Evolutionary conservation across 2,113 vertebrate species (phyloP).

Genomic region (Zosterops hypoxanthus): DNA sequence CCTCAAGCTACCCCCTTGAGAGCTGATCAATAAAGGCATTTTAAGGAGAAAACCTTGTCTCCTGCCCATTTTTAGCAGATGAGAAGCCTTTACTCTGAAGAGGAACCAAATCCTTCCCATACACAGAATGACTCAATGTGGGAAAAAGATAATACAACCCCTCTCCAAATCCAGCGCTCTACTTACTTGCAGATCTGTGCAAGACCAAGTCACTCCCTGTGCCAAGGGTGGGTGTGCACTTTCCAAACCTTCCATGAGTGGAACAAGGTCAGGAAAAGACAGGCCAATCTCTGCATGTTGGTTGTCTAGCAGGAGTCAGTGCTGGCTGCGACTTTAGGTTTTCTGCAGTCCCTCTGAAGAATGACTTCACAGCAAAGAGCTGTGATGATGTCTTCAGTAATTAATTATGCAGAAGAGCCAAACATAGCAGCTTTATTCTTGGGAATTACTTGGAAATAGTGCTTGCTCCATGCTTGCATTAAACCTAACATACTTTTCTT

Average conservation of each 20-base stretch:
- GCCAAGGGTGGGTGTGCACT: too few relatives aligned
- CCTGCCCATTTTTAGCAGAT: too few relatives aligned
- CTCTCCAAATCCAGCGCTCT: background rate
- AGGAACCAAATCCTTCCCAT: background rate
- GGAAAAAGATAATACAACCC: background rate
- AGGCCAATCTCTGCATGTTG: rapidly evolving
- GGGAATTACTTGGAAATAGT: background rate
- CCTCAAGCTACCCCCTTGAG: too few relatives aligned
- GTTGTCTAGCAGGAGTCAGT: background rate
- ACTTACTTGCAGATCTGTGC: background rate
- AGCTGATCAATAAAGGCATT: too few relatives aligned
- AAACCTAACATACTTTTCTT: background rate
- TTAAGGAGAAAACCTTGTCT: too few relatives aligned
- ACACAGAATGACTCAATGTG: background rate
- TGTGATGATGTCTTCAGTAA: background rate
- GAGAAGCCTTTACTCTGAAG: background rate
- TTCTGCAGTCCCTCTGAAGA: background rate
- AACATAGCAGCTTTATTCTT: background rate
- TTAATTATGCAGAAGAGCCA: background rate
- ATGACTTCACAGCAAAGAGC: background rate
- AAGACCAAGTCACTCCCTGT: background rate
- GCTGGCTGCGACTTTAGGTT: background rate
- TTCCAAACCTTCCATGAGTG: background rate
- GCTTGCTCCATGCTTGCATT: background rate
- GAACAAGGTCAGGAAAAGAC: rapidly evolving